Evolutionary conservation across 1,140 invertebrate species (phyloP), one percentile per base, ranked within the genome.

Genomic region (Eulimnadia texana): DNA sequence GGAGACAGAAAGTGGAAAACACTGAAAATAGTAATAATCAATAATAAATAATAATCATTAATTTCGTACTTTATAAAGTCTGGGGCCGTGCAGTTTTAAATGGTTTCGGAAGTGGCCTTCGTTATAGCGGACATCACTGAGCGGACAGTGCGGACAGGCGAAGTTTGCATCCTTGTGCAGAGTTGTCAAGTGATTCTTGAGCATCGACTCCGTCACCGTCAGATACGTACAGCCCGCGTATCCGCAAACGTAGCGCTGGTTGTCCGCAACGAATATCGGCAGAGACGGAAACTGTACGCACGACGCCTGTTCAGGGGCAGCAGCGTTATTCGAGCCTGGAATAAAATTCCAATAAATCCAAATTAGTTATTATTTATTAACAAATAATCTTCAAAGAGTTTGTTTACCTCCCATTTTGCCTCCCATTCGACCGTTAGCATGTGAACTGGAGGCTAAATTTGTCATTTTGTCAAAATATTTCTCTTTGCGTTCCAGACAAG

Each of bases 391-490:
- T n/a, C n/a, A n/a, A n/a, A n/a, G n/a, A n/a, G n/a, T n/a, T n/a
- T n/a, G n/a, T n/a, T n/a, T n/a, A n/a, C n/a, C n/a, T n/a, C 33
- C 33, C 33, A 27, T 57, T 57, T 57, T 6, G 55, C 22, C 20
- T 23, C 55, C 51, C 73, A 71, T 74, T 29, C 61, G 51, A 77
- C 74, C 58, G 73, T 74, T 53, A 42, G 75, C 73, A 64, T 82
- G 77, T 1, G 84, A 86, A 68, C 84, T 85, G 23, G 80, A 80
- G 0, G 87, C 85, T 16, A 88, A 73, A 70, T 90, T 90, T 0
- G 82, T 77, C 86, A 89, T 90, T 70, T 85, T 86, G 68, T 89
- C 86, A 69, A 89, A 89, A 79, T 87, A 85, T 64, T 78, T 80
- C 67, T 88, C 85, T 61, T 83, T 84, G 29, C 82, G 82, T 54